Evolutionary conservation across 2,888 invertebrate genomes (phyloP).

Genomic region (Perizoma affinitatum): DNA sequence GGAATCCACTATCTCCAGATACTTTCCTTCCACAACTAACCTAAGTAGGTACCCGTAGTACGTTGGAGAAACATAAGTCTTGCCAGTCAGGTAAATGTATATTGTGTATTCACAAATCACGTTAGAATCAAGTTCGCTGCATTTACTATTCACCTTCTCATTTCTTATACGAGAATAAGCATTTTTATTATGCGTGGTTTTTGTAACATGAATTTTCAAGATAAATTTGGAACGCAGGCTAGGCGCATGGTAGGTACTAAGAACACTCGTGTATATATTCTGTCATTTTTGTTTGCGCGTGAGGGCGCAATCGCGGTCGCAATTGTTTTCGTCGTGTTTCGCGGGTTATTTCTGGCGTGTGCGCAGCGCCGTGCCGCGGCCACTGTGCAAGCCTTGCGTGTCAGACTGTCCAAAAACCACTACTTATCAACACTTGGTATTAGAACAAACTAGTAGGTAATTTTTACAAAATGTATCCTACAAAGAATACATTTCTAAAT

Average conservation of each 20-base stretch:
- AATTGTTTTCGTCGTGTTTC: constrained; percentile 83
- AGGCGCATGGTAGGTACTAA: neutral
- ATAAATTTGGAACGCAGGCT: neutral
- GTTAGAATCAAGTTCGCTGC: no score
- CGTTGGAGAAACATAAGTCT: no score
- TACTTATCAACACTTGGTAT: constrained; percentile 46
- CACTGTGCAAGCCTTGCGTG: constrained; percentile 70
- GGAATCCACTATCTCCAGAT: no score
- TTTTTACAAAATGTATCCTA: no score
- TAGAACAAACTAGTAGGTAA: constrained; percentile 2
- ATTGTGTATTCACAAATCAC: no score
- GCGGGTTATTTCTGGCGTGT: constrained; percentile 76
- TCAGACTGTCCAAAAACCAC: constrained; percentile 65
- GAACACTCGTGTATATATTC: constrained; percentile 61
- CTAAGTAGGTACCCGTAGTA: no score
- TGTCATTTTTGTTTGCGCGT: constrained; percentile 73
- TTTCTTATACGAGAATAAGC: no score
- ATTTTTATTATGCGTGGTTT: no score
- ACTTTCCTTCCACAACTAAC: no score
- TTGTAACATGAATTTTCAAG: neutral
- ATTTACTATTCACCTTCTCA: no score
- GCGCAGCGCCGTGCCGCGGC: constrained; percentile 54
- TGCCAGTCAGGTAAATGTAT: no score
- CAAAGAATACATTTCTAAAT: no score
- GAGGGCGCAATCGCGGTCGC: constrained; percentile 72